Percentiles rank a stretch among this genome's conserved stretches.
phyloP scores from a whole-genome alignment of 2,888 invertebrate genomes.

The Eilema sororculum region DNA sequence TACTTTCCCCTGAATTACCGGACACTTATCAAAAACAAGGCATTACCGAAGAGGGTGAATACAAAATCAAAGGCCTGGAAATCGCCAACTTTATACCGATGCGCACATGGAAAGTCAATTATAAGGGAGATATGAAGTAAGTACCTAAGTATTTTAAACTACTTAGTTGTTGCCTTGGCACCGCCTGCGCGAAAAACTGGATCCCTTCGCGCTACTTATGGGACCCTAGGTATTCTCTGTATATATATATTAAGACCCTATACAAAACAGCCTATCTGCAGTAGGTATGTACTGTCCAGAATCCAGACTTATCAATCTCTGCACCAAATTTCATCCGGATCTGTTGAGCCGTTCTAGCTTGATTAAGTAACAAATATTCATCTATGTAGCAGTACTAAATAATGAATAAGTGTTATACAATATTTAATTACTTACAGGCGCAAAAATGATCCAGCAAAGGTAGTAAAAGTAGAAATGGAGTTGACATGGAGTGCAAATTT shows the following conservation, averaged over 20 bases:
- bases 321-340: not conserved
- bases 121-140: conserved; percentile 89
- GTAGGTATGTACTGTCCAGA: not conserved
- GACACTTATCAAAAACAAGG: conserved; percentile 86
- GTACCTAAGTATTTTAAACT: conserved; percentile 50
- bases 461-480: conserved; percentile 85
- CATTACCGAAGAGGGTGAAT: conserved; percentile 77
- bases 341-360: too few species aligned
- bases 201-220: not conserved
- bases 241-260: too few species aligned
- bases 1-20: conserved; percentile 87
- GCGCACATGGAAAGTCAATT: conserved; percentile 89
- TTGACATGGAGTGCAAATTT: conserved; percentile 88
- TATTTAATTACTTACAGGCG: conserved; percentile 54
- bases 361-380: too few species aligned
- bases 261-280: not conserved
- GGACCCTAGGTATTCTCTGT: not conserved
- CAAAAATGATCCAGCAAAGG: conserved; percentile 62
- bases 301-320: not conserved
- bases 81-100: conserved; percentile 89
- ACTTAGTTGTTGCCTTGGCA: not conserved
- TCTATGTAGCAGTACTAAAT: too few species aligned
- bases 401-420: not conserved
- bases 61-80: conserved; percentile 88
- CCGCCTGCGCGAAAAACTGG: not conserved